phyloP scores from a whole-genome alignment of 1,140 invertebrate species.

The Acromyrmex charruanus region DNA sequence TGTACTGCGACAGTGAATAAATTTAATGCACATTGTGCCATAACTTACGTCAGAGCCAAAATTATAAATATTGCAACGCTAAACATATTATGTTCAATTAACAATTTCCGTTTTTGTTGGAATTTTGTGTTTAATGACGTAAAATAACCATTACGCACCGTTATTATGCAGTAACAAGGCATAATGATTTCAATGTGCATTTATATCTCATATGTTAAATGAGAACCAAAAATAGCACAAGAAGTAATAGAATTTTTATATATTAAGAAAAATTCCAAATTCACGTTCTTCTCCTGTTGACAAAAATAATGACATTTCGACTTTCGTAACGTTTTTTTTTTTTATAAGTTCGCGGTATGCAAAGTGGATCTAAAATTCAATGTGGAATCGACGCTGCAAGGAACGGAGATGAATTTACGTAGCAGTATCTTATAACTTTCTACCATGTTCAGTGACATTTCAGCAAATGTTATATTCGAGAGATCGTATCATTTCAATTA shows the following conservation, averaged over 20 bases:
- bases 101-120: background rate
- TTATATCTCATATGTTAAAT: background rate
- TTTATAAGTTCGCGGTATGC: background rate
- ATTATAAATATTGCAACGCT: conserved; percentile 29
- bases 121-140: conserved; percentile 33
- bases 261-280: background rate
- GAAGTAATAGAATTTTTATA: background rate
- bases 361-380: conserved; percentile 30
- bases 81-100: conserved; percentile 34
- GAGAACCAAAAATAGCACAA: background rate
- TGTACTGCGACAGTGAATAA: background rate
- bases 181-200: background rate
- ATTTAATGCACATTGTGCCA: conserved; percentile 44
- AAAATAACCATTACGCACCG: background rate
- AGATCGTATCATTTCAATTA: conserved; percentile 58
- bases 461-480: conserved; percentile 2
- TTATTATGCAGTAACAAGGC: background rate
- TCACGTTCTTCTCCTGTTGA: background rate
- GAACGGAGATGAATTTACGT: conserved; percentile 33
- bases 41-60: conserved; percentile 46
- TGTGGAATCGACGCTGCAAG: background rate
- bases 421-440: conserved; percentile 19
- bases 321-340: background rate
- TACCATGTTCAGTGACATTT: background rate
- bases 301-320: background rate